Evolutionary conservation across 2,888 invertebrate genomes (phyloP), one percentile per base, ranked within the genome.

Genomic region (Apocheima hispidaria): DNA sequence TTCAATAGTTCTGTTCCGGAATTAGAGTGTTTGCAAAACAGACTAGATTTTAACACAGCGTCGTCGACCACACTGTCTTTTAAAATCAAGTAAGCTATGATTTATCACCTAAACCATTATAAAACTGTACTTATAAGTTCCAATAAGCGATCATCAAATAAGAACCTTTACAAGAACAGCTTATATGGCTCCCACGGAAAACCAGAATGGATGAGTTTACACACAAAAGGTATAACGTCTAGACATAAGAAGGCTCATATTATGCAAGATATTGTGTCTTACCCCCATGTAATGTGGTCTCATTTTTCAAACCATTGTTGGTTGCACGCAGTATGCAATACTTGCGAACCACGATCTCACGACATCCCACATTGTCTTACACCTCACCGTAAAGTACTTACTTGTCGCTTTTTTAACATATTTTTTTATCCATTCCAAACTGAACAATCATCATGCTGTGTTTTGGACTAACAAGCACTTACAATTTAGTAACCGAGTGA

Each of bases 241-340:
- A 61, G 55, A 54, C 48, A 36, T 36, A 46, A 40, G 26, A n/a
- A 54, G 50, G 55, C 46, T 52, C 46, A 4, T 51, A 62, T 62
- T 64, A 60, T 65, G 64, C 57, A 62, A 67, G 55, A 33, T 57
- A 57, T 56, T 43, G 53, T 60, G 50, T 23, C 57, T 62, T 51
- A 60, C 57, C 55, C 54, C 35, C 30, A 46, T 50, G 36, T 53
- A 63, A 58, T 54, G 52, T 38, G 50, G 28, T 53, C 53, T 54
- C 50, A 57, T 60, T 64, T 64, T 64, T 64, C 64, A 57, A 60
- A 40, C 50, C 61, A 54, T 52, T 59, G 55, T 58, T 61, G 30
- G 36, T 41, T 51, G 62, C 65, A 66, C 68, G 68, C 66, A 66
- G 60, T 58, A 60, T 60, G 66, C 66, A 65, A 69, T 62, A 59